Base-by-base conservation (phyloP, 2,797 vertebrate species). In the Malacoraja senta region DNA sequence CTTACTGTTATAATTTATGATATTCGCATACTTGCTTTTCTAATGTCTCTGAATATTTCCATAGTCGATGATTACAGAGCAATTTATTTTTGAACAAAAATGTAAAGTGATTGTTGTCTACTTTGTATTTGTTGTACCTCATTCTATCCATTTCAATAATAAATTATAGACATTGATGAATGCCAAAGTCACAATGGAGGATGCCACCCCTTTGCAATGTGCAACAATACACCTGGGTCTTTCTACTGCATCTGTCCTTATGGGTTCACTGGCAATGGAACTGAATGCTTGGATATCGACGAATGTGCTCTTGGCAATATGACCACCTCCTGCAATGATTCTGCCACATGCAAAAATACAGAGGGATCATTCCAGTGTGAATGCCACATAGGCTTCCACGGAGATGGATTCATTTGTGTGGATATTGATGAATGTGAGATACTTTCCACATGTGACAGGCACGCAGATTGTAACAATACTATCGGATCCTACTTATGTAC, bases 141-240 rank as follows among this genome's bases (percentile, higher is more conserved):
- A 97, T 96, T 95, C 95, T 97, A 94, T 97, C 96, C 96, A 95
- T 97, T 97, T 97, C 97, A 97, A 90, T 94, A 97, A 96, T 97
- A 94, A 97, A 96, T 98, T 97, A 96, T 97, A 98, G 97, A 98
- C 97, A 94, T 97, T 95, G 97, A 98, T 97, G 97, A 98, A 95
- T 98, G 97, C 97, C 96, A 96, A 95, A 93, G 94, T 95, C 95
- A 96, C 95, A 97, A 97, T 77, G 97, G 97, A 96, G 96, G 97
- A 95, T 98, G 97, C 95, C 96, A 97, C 94, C 96, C 95, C 58
- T 94, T 93, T 93, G 96, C 97, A 95, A 95, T 93, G 95, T 98
- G 97, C 95, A 95, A 53, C 94, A 98, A 98, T 95, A 94, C 93
- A 0, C 96, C 95, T 63, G 97, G 97, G 93, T 95, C 95, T 93